phyloP scores from a whole-genome alignment of 1,140 invertebrate species.

The Camponotus pennsylvanicus region DNA sequence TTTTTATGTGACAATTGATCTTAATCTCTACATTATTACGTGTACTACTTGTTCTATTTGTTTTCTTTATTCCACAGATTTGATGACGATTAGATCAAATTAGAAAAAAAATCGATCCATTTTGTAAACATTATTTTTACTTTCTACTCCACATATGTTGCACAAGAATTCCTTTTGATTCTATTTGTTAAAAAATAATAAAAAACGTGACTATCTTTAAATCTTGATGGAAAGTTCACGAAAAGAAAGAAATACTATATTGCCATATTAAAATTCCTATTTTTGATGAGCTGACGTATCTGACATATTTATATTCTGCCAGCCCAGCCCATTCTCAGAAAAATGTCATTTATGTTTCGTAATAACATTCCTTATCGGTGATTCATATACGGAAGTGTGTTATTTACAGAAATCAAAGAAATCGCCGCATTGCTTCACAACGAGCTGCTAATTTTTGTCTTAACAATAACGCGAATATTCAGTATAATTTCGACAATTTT shows the following conservation, averaged over 20 bases:
- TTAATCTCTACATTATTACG: too few species aligned
- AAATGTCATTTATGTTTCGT: too few species aligned
- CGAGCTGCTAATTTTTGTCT: background rate
- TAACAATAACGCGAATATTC: background rate
- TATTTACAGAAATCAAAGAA: background rate
- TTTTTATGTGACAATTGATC: too few species aligned
- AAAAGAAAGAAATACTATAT: background rate
- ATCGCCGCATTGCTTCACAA: background rate
- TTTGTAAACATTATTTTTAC: conserved; percentile 19
- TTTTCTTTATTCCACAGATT: background rate
- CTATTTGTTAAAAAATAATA: background rate
- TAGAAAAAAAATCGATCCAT: background rate
- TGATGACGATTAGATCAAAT: background rate
- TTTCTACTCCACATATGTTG: background rate
- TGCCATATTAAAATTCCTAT: background rate
- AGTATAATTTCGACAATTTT: conserved; percentile 78
- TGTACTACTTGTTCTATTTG: background rate
- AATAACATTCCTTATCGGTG: background rate
- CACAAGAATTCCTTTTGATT: background rate
- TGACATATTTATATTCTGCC: background rate
- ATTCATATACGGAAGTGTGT: background rate
- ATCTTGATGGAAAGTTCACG: background rate
- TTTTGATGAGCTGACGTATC: too few species aligned
- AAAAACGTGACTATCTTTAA: background rate
- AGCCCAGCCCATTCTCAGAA: too few species aligned